Evolutionary conservation across 2,113 vertebrate species (phyloP), one percentile per base, ranked within the genome.

Genomic region (Mustela nigripes): DNA sequence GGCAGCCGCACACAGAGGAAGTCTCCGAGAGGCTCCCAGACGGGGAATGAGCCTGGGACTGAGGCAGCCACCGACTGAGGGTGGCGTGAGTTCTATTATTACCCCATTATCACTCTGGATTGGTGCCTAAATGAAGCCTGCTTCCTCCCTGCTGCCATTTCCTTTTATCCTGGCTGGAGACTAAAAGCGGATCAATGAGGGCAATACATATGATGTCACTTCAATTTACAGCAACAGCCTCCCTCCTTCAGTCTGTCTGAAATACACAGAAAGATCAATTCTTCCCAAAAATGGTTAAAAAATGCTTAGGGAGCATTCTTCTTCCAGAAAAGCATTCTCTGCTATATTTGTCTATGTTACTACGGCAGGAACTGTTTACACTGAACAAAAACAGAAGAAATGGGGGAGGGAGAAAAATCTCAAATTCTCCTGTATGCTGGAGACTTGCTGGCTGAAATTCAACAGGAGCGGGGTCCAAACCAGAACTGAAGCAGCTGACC

Each of bases 261-360:
- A 92, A 76, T 92, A 97, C 94, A 98, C 91, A 98, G 98, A 98
- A 98, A 97, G 97, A 98, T 98, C 96, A 33, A 99, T 99, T 99
- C 99, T 99, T 99, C 98, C 99, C 99, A 99, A 99, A 99, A 99
- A 99, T 99, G 99, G 99, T 99, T 99, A 99, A 99, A 99, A 99
- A 99, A 99, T 99, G 98, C 98, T 98, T 42, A 56, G 96, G 97
- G 98, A 98, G 96, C 98, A 97, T 97, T 98, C 98, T 98, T 99
- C 98, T 98, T 98, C 96, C 97, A 99, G 98, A 99, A 99, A 99
- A 98, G 97, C 89, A 97, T 98, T 98, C 98, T 99, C 98, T 97
- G 98, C 99, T 99, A 99, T 99, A 99, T 99, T 99, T 99, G 98
- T 99, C 99, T 98, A 97, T 98, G 98, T 99, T 99, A 99, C 99